Evolutionary conservation across 2,113 vertebrate species (phyloP).

Genomic region (Caretta caretta): DNA sequence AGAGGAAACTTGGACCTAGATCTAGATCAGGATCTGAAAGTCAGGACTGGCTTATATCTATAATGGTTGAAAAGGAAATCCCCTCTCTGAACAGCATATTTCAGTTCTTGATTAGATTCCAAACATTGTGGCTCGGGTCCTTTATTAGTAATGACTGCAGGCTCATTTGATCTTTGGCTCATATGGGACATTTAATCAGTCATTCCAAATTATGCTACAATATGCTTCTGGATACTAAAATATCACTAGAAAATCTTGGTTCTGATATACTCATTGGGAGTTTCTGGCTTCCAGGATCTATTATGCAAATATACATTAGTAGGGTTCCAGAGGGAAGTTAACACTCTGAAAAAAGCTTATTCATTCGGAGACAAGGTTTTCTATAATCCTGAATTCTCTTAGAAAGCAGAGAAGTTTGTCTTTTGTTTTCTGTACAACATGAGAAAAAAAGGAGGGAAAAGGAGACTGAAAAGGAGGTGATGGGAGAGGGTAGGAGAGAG

Average conservation of each 20-base stretch:
- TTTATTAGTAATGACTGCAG: neutral
- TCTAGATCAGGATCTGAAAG: neutral
- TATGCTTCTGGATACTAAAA: neutral
- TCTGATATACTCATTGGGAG: neutral
- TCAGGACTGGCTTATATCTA: neutral
- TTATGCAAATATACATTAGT: neutral
- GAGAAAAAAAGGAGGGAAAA: neutral
- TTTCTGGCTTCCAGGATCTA: neutral
- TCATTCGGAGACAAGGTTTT: neutral
- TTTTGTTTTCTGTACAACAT: neutral
- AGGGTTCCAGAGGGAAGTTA: neutral
- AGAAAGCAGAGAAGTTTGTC: neutral
- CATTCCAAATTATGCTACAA: neutral
- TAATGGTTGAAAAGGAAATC: neutral
- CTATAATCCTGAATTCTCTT: neutral
- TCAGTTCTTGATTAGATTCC: neutral
- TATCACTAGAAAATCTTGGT: neutral
- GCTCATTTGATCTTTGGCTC: neutral
- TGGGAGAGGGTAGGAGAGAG: neutral
- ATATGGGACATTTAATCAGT: neutral
- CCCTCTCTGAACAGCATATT: neutral
- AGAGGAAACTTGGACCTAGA: neutral
- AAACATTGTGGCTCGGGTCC: neutral
- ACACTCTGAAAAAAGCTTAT: neutral
- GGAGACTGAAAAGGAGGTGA: neutral